These are phyloP conservation scores for Hololepta plana DNA, from an alignment of 2,888 invertebrate genomes.

Conservation along the genomic window DNA sequence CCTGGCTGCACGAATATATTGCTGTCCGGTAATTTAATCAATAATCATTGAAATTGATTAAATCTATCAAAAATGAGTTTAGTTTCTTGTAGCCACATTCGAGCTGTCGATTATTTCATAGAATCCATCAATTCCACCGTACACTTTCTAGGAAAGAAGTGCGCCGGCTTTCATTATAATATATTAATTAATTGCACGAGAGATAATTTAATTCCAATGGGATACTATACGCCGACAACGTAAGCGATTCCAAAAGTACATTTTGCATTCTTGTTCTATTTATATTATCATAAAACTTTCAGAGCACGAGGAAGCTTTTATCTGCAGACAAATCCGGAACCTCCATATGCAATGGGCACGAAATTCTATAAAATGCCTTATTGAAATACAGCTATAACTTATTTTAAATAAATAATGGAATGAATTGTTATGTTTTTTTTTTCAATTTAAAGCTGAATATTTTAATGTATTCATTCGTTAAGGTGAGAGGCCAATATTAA, in stretches of 20 bases:
- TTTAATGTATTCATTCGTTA: too few relatives aligned
- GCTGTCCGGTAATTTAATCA: conserved; percentile 5
- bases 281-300: conserved; percentile 2
- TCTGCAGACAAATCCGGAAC: conserved; percentile 9
- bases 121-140: conserved; percentile 10
- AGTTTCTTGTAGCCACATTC: conserved; percentile 12
- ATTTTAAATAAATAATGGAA: too few relatives aligned
- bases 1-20: conserved; percentile 9
- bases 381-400: too few relatives aligned
- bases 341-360: conserved; percentile 9
- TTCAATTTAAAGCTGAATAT: too few relatives aligned
- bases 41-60: background rate
- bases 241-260: conserved; percentile 5
- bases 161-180: conserved; percentile 4
- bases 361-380: conserved; percentile 9
- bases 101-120: conserved; percentile 9
- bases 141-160: conserved; percentile 8
- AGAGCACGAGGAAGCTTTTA: conserved; percentile 10
- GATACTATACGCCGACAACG: conserved; percentile 9
- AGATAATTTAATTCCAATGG: conserved; percentile 9
- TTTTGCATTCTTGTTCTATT: too few relatives aligned
- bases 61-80: conserved; percentile 2
- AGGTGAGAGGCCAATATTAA: too few relatives aligned
- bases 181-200: conserved; percentile 7
- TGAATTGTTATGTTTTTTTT: too few relatives aligned